phyloP scores from a whole-genome alignment of 2,888 invertebrate genomes.

The Spisula subtruncata region DNA sequence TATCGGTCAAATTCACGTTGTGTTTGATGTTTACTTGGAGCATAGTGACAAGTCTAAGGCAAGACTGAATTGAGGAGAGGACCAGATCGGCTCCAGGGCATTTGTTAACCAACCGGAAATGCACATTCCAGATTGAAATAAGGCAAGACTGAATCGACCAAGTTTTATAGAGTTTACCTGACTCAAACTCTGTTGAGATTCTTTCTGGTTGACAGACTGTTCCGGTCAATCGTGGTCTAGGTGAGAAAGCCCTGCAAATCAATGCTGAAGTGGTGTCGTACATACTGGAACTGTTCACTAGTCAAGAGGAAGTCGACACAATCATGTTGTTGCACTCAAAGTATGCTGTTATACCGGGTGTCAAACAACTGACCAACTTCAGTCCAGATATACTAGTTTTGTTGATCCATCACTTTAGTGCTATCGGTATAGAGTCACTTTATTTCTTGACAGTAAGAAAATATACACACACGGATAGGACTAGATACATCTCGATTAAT shows the following conservation, averaged over 20 bases:
- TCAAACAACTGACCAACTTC: conserved; percentile 15
- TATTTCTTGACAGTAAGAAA: conserved; percentile 14
- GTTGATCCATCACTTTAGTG: conserved; percentile 37
- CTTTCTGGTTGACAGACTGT: neutral
- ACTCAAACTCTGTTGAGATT: neutral
- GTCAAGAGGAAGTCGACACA: conserved; percentile 56
- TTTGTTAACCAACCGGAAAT: too few relatives aligned
- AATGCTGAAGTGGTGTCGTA: neutral
- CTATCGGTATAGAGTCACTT: neutral
- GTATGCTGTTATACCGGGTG: conserved; percentile 36
- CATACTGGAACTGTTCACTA: conserved; percentile 19
- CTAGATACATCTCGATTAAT: conserved; percentile 42
- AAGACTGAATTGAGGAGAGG: too few relatives aligned
- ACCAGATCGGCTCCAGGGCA: too few relatives aligned
- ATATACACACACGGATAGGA: conserved; percentile 9
- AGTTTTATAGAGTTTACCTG: neutral
- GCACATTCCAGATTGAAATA: neutral
- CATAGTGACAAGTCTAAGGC: too few relatives aligned
- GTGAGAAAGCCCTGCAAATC: neutral
- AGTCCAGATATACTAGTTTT: conserved; percentile 54
- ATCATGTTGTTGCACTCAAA: conserved; percentile 41
- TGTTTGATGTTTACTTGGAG: too few relatives aligned
- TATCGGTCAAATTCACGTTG: too few relatives aligned
- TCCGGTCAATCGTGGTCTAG: conserved; percentile 8
- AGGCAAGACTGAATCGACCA: neutral